Conservation (phyloP, 2,113 vertebrate genomes). For the Notothenia rossii region DNA sequence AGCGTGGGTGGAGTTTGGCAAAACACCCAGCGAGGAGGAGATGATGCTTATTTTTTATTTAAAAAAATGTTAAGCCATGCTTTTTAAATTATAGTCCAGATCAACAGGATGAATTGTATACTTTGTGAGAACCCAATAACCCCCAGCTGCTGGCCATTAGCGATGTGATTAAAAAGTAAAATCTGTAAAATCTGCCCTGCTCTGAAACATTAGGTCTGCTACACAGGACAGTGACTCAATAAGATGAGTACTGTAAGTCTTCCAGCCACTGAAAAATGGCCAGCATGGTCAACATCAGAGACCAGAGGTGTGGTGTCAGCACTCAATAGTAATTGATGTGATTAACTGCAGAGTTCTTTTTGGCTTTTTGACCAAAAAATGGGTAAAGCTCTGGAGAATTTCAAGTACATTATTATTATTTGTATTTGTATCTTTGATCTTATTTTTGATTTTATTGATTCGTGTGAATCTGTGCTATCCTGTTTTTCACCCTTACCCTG, state of each 20-base stretch:
- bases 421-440: too few relatives aligned
- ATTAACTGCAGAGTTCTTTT: not conserved
- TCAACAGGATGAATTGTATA: constrained; percentile 36
- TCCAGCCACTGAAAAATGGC: constrained; percentile 10
- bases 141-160: constrained; percentile 53
- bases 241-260: constrained; percentile 23
- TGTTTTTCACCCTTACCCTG: too few relatives aligned
- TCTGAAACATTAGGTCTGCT: constrained; percentile 39
- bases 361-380: not conserved
- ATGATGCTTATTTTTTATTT: constrained; percentile 49
- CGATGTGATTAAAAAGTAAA: constrained; percentile 47
- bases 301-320: not conserved
- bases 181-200: constrained; percentile 57
- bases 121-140: constrained; percentile 35
- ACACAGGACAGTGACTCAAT: constrained; percentile 48
- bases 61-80: constrained; percentile 27
- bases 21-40: constrained; percentile 29
- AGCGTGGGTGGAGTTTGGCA: constrained; percentile 44
- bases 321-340: not conserved
- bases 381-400: not conserved
- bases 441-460: too few relatives aligned
- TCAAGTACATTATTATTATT: too few relatives aligned
- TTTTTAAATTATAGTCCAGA: constrained; percentile 48
- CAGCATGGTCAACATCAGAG: not conserved
- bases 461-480: too few relatives aligned